A percentile compares a stretch with the other conserved stretches of the same genome.
These are phyloP conservation scores for Sebastes glaucus DNA, from an alignment of 2,797 vertebrate species.

Conservation along the genomic window DNA sequence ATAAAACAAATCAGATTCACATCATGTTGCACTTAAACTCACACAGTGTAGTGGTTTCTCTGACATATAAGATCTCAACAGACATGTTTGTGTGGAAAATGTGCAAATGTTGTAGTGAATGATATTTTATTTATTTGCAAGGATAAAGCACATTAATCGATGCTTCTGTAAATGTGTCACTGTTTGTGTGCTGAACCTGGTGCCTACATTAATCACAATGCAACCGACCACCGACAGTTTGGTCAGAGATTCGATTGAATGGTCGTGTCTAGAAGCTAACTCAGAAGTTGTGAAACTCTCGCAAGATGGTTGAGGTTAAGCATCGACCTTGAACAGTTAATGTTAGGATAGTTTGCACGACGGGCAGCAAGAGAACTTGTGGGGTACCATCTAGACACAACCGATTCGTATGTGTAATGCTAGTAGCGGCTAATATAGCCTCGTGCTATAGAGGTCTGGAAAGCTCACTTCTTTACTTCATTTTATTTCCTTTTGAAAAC, in stretches of 20 bases:
- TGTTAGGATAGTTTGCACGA: too few species aligned
- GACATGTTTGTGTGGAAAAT: background rate
- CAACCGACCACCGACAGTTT: background rate
- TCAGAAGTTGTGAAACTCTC: background rate
- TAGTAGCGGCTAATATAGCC: background rate
- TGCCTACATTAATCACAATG: background rate
- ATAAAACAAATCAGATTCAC: background rate
- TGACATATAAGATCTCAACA: too few species aligned
- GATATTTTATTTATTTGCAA: too few species aligned
- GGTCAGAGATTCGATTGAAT: too few species aligned
- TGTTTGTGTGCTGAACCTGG: background rate
- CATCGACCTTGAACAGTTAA: background rate
- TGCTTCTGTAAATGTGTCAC: background rate
- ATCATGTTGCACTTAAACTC: background rate
- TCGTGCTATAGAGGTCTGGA: background rate
- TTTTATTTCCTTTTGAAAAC: too few species aligned
- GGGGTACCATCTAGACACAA: too few species aligned
- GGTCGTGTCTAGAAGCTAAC: background rate
- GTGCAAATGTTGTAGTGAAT: background rate
- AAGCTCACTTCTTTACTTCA: background rate
- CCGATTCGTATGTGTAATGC: background rate
- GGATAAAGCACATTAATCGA: too few species aligned
- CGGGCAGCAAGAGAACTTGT: too few species aligned
- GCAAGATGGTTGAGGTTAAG: background rate
- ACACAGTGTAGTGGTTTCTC: background rate